Evolutionary conservation across 1,140 invertebrate species (phyloP), one percentile per base, ranked within the genome.

Genomic region (Palaemon carinicauda): DNA sequence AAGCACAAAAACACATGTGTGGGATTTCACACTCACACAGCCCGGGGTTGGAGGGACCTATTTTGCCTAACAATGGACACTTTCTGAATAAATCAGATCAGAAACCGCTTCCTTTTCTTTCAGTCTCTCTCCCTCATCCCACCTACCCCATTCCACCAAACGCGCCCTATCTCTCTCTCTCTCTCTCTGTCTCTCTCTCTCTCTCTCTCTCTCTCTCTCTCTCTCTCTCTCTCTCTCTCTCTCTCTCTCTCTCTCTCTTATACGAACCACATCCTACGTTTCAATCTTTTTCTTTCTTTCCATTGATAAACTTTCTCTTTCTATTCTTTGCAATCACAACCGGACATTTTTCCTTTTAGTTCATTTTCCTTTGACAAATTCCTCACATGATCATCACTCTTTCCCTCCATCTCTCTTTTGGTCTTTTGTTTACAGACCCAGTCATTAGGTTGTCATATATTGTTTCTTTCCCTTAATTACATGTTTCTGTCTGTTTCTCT

Each of bases 11-110:
- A 41, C 41, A 41, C 41, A 41, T 41, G 41, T 41, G 41, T 4
- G 41, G 41, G 41, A 41, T 41, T 41, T 41, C 41, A 41, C 41
- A 41, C 41, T 17, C 60, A n/a, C 60, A 29, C 56, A n/a, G 24
- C 29, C 52, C 41, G 71, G 82, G 27, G 21, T 29, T 52, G 74
- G 56, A 33, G n/a, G 79, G 21, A 19, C 74, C 82, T 84, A 60
- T 75, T 84, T 84, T 84, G 82, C 82, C 82, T 84, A 77, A 84
- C 82, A 84, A 84, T 77, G 71, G 52, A 84, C 82, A 84, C 82
- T 84, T 84, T 78, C 82, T 75, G 82, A 84, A 84, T 84, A 84
- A 84, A 84, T 84, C 82, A 60, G 82, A 84, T 84, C 82, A 84
- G 74, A 27, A 53, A 21, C 77, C 77, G 21, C 29, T 54, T 29